Conservation (phyloP, 2,113 vertebrate genomes). For the Neotragus moschatus region DNA sequence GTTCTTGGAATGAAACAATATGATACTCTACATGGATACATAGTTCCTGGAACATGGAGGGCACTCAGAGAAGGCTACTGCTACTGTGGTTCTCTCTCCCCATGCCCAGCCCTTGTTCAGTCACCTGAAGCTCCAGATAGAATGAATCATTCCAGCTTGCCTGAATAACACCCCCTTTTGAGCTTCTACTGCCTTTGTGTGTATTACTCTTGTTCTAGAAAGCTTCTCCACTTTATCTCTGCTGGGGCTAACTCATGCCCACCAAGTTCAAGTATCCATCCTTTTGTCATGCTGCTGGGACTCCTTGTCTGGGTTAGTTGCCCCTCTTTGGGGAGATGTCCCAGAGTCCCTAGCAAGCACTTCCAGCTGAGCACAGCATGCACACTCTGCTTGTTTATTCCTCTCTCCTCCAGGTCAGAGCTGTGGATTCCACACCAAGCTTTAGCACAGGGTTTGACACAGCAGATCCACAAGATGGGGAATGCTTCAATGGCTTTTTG, state of each 20-base stretch:
- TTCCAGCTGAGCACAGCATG: background rate
- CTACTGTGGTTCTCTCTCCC: background rate
- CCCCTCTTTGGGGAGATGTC: background rate
- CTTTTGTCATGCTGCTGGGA: background rate
- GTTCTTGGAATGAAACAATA: background rate
- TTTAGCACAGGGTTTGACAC: background rate
- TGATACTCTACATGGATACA: rapidly evolving
- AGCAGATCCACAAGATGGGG: background rate
- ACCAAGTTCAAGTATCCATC: background rate
- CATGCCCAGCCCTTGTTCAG: background rate
- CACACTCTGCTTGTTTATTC: background rate
- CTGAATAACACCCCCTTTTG: background rate
- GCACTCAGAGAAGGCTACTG: background rate
- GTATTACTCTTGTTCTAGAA: background rate
- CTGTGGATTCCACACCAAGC: background rate
- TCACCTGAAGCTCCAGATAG: background rate
- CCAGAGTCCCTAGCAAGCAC: background rate
- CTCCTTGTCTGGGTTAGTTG: background rate
- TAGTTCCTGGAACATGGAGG: background rate
- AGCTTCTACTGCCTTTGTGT: background rate
- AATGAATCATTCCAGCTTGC: background rate
- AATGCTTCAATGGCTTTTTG: background rate
- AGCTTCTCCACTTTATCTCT: background rate
- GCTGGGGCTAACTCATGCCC: background rate
- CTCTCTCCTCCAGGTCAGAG: background rate